Conservation (phyloP, 2,113 vertebrate genomes). For the Nothobranchius furzeri region DNA sequence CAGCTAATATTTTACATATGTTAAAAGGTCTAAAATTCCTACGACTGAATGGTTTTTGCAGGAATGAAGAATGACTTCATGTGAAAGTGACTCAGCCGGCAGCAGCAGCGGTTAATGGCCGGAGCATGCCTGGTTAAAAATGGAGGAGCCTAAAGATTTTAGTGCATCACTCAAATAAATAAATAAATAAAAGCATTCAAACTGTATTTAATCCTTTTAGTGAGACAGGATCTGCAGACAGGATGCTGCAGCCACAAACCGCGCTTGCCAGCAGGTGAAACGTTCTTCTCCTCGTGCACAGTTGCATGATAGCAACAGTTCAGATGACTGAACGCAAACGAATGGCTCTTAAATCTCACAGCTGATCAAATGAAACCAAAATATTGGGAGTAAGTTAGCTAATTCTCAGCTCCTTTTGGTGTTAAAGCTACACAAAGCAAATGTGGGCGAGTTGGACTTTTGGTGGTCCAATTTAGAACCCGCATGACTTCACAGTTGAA, state of each 20-base stretch:
- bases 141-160: not conserved
- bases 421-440: conserved; percentile 55
- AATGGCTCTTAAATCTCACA: not conserved
- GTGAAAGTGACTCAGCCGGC: conserved; percentile 8
- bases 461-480: not conserved
- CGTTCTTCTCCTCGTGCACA: conserved; percentile 44
- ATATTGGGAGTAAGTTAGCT: conserved; percentile 33
- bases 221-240: not conserved
- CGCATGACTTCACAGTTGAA: not conserved
- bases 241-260: conserved; percentile 49
- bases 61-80: conserved; percentile 31
- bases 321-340: not conserved
- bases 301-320: conserved; percentile 5
- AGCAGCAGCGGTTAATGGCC: conserved; percentile 56
- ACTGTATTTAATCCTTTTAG: not conserved
- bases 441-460: conserved; percentile 13
- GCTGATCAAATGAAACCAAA: conserved; percentile 4
- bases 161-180: no score
- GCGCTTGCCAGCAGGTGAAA: conserved; percentile 66
- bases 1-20: conserved; percentile 51
- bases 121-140: conserved; percentile 27
- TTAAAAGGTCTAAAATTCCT: conserved; percentile 23
- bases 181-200: not conserved
- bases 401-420: conserved; percentile 23
- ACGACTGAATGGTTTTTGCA: not conserved